A percentile compares a stretch with the other conserved stretches of the same genome.
phyloP scores from a whole-genome alignment of 2,113 vertebrate species.

The Odontophorus gujanensis region DNA sequence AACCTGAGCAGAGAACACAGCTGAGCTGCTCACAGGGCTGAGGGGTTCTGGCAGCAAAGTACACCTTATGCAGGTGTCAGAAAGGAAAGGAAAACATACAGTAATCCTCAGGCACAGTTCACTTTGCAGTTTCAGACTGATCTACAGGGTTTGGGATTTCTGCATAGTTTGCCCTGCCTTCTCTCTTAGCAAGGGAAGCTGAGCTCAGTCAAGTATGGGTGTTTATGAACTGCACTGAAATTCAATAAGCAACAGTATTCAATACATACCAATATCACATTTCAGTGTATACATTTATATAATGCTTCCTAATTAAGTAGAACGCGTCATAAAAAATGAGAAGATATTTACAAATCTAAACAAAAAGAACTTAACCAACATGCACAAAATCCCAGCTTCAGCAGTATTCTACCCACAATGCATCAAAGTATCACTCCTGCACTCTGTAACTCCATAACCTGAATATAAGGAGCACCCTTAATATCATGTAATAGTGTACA shows the following conservation, averaged over 20 bases:
- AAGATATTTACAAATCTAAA: neutral
- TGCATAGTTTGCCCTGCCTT: neutral
- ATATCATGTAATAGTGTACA: accelerated
- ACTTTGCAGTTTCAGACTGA: neutral
- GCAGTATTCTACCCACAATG: neutral
- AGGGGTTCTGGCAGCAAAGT: neutral
- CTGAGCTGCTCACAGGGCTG: neutral
- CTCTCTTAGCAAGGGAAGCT: neutral
- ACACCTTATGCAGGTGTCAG: neutral
- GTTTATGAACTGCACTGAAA: neutral
- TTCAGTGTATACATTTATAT: neutral
- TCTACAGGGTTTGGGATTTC: accelerated
- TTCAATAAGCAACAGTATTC: neutral
- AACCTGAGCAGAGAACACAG: neutral
- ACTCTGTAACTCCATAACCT: neutral
- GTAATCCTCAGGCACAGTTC: accelerated
- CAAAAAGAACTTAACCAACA: neutral
- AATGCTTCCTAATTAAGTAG: neutral
- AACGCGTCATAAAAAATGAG: neutral
- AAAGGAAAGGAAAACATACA: neutral
- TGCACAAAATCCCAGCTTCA: neutral
- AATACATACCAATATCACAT: neutral
- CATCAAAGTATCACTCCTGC: too few relatives aligned
- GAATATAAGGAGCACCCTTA: neutral
- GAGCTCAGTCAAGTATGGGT: neutral